These are phyloP conservation scores for Parochlus steinenii DNA, from an alignment of 2,888 invertebrate genomes.

Conservation along the genomic window DNA sequence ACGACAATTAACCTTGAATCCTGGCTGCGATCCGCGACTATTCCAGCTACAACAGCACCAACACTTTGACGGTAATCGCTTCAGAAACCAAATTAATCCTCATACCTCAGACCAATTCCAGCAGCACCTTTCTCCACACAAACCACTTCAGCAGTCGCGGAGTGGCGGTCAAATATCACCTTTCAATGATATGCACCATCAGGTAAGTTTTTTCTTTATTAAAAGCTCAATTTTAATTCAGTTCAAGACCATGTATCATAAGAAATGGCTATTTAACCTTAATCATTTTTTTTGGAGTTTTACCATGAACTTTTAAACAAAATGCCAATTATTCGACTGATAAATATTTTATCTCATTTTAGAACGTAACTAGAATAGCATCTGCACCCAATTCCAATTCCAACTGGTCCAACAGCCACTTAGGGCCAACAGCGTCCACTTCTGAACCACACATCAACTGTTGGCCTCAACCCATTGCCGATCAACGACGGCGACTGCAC, in stretches of 20 bases:
- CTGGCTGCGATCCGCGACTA: conserved; percentile 64
- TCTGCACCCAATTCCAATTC: conserved; percentile 36
- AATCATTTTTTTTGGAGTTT: neutral
- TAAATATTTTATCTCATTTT: conserved; percentile 15
- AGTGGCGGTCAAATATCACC: too few relatives aligned
- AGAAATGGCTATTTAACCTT: neutral
- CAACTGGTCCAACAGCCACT: conserved; percentile 16
- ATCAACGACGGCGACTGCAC: conserved; percentile 60
- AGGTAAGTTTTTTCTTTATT: conserved; percentile 13
- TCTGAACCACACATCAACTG: conserved; percentile 49
- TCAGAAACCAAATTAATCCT: conserved; percentile 15
- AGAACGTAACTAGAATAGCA: conserved; percentile 53
- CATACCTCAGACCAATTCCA: conserved; percentile 13
- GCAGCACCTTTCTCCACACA: conserved; percentile 17
- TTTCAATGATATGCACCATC: conserved; percentile 16
- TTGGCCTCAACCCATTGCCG: conserved; percentile 29
- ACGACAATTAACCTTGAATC: conserved; percentile 57
- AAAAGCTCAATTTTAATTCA: neutral
- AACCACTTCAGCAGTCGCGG: conserved; percentile 19
- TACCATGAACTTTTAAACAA: neutral
- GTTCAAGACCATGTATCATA: neutral
- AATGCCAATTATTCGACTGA: neutral
- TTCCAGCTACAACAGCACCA: conserved; percentile 27
- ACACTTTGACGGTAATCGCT: conserved; percentile 19
- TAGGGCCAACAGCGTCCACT: conserved; percentile 26